Evolutionary conservation across 2,888 invertebrate genomes (phyloP), one percentile per base, ranked within the genome.

Genomic region (Parapristionchus giblindavisi): DNA sequence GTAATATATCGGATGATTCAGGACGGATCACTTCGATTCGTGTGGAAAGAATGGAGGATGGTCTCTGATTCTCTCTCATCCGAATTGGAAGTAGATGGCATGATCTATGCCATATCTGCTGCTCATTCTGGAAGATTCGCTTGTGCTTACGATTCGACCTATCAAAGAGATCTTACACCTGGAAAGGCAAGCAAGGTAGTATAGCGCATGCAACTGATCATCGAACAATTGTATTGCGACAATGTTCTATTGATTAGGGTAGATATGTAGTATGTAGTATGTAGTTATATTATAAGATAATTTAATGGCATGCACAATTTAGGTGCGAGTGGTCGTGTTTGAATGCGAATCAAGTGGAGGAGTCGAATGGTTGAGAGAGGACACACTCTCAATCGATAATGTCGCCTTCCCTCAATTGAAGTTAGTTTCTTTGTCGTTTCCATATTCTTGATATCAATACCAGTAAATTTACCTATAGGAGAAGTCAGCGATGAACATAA

Each of bases 81-180:
- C 40, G 81, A 83, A 36, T 76, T 88, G 24, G 87, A 87, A 51
- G 75, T 68, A 24, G 70, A 71, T 24, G 82, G 83, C 17, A 84
- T 86, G 56, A 89, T 90, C 14, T 87, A 89, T 36, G 84, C 88
- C 43, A 88, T 99, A 77, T 95, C 95, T 88, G 96, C 97, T 48
- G 98, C 98, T 0, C 99, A 98, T 90, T 96, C 95, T 76, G 98
- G 98, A 0, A 92, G 99, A 61, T 93, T 99, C 74, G 98, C 99
- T 0, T 95, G 96, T 89, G 98, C 98, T 3, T 98, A 96, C 89
- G 95, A 96, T 88, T 93, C 94, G 87, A 36, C 48, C n/a, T 73
- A 61, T 51, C 73, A 73, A 51, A 43, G 60, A 14, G 61, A 73
- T 14, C 5, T 14, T 11, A 73, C 60, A 11, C 60, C 73, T 2